A percentile compares a stretch with the other conserved stretches of the same genome.
Evolutionary conservation across 2,797 vertebrate species (phyloP).

Genomic region (Malacoctenus gilli): DNA sequence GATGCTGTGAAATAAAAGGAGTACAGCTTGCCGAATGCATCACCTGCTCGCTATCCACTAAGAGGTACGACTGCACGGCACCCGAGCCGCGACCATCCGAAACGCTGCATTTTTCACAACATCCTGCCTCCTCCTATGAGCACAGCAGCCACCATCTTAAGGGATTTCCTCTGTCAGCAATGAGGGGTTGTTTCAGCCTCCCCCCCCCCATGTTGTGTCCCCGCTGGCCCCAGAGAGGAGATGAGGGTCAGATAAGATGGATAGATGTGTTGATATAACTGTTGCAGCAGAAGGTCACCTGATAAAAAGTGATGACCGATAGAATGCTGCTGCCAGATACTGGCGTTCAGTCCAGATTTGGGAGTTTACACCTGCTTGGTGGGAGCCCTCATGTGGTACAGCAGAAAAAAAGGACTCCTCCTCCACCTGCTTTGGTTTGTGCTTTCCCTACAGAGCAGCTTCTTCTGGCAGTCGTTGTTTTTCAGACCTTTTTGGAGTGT

Average conservation of each 20-base stretch:
- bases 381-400: not conserved
- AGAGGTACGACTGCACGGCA: conserved; percentile 41
- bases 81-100: conserved; percentile 30
- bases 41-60: conserved; percentile 50
- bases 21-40: conserved; percentile 31
- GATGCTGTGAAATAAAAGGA: conserved; percentile 1
- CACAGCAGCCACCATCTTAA: conserved; percentile 28
- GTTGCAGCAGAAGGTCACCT: conserved; percentile 52
- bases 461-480: no score
- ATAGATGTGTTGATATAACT: conserved; percentile 39
- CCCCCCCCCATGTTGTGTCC: conserved; percentile 26
- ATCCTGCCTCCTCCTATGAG: conserved; percentile 30
- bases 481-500: not conserved
- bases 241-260: conserved; percentile 30
- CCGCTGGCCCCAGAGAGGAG: conserved; percentile 16
- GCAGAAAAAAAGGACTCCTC: not conserved
- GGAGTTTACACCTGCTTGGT: not conserved
- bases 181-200: conserved; percentile 16
- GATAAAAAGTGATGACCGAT: conserved; percentile 22
- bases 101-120: conserved; percentile 50
- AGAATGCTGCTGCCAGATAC: conserved; percentile 3
- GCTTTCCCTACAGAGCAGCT: conserved; percentile 5
- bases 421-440: not conserved
- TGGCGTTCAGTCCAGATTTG: conserved; percentile 6
- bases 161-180: conserved; percentile 55